Evolutionary conservation across 2,888 invertebrate genomes (phyloP), one percentile per base, ranked within the genome.

Genomic region (Spialia ferax): DNA sequence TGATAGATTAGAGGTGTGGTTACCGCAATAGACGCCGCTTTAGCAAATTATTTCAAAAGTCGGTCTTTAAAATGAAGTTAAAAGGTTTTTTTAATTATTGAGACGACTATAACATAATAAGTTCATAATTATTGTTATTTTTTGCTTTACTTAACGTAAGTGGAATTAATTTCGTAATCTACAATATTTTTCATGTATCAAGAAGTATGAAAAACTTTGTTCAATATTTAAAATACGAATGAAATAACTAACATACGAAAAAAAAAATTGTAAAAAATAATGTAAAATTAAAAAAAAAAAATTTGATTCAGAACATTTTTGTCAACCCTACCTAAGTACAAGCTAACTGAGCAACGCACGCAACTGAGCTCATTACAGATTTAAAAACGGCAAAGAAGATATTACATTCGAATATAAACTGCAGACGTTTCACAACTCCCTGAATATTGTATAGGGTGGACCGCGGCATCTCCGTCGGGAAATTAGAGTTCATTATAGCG

Each of bases 401-500:
- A 54, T 59, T 54, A 66, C 65, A 60, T 52, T 38, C 52, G 42
- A 13, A 66, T 52, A 65, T 52, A 65, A 66, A 52, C 42, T 52
- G 38, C 5, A 59, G 38, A 60, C 65, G 59, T 60, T 52, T 50
- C 57, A 60, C 59, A 66, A 66, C 52, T 66, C 59, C 13, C 20
- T 59, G 57, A 66, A 66, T 66, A 52, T 59, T 54, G 52, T 59
- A 76, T 75, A 71, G 62, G 68, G 65, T 68, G 70, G 73, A 69
- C 74, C 72, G 71, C 68, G 70, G 69, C 63, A 66, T 57, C 69
- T 70, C 78, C 78, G 69, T 60, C 69, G 77, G 79, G 76, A 78
- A 79, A 77, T 78, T 76, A 75, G 70, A 65, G 69, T 73, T 74
- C 74, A 75, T 78, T 74, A 79, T 70, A 66, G 69, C 63, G 71